Base-by-base conservation (phyloP, 2,113 vertebrate species). In the Burhinus bistriatus region DNA sequence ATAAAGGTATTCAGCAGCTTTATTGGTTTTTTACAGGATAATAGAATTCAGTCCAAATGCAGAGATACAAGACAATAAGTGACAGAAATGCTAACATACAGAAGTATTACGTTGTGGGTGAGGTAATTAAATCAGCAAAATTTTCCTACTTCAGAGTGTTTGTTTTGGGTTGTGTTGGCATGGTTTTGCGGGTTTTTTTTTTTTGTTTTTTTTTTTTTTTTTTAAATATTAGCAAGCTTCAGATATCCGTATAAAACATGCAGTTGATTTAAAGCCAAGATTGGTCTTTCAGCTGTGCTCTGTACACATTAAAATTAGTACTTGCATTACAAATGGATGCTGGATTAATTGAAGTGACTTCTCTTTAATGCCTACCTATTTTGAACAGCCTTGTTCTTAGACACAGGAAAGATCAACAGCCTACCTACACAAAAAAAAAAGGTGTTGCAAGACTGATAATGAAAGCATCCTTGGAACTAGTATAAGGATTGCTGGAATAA, bases 171-270 rank as follows among this genome's bases (percentile, higher is more conserved):
- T 78, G 72, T 89, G 9, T 36, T 70, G 34, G 36, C 23, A 84
- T 0, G 2, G 8, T 9, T 85, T 64, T 1, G 25, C 9, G 23
- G 16, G 4, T 2, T 9, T 34, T 9, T 34, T 26, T 68, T 32
- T 6, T 17, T 68, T 21, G 29, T 23, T 17, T 42, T 14, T 38
- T 38, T 27, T 23, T 2, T 19, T 32, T 88, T 86, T 82, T 85
- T 40, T 57, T 25, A 22, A 45, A 15, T 30, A 68, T 64, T 58
- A 72, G 26, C 23, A 36, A 87, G 22, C 19, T 69, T 73, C 12
- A 29, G 38, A 6, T 34, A 68, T 16, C 49, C 21, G 21, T 25
- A 52, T 3, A 83, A 51, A 88, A 66, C 25, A 15, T 4, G 6
- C 9, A 59, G 55, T 25, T 92, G n/a, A 83, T 80, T 92, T 80